Evolutionary conservation across 2,113 vertebrate genomes (phyloP), one percentile per base, ranked within the genome.

Genomic region (Rhinoderma darwinii): DNA sequence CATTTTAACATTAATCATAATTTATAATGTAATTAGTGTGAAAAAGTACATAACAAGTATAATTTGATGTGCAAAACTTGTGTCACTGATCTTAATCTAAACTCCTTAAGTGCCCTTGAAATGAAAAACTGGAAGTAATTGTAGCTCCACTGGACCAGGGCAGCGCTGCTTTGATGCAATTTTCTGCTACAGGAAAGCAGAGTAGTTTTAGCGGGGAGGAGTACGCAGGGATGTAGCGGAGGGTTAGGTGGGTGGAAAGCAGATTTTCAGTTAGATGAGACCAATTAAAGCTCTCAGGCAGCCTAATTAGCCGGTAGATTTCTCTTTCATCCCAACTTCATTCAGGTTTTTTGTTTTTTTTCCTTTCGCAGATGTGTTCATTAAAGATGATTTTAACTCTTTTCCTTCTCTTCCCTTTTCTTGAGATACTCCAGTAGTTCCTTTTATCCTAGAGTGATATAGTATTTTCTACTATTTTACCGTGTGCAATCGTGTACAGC

Each of bases 211-310:
- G 44, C 30, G 51, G 66, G 37, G 37, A 82, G 85, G 77, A 87
- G 86, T 74, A 81, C 25, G 51, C n/a, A 47, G 54, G 79, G 66
- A 70, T 87, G 54, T 50, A 87, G 51, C 50, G 30, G 35, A 63
- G 78, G 51, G 68, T 61, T 87, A 87, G 86, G 86, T 82, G 79
- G 86, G 86, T 82, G 78, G 78, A 87, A 87, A 75, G 39, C 79
- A 74, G 30, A 82, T 82, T 87, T 87, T 27, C 70, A 73, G 51
- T 75, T 82, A 75, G 86, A 87, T 75, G 70, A 87, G 86, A 82
- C 86, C 78, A 87, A 87, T 87, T 87, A 87, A 74, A 82, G 86
- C 86, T 82, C 86, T 87, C 86, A 87, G 86, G 68, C 86, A 86
- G 66, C 32, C 86, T 82, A 87, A 87, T 87, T 87, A 87, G 78